A percentile compares a stretch with the other conserved stretches of the same genome.
Conservation (phyloP, 1,140 invertebrate species). For the Ectropis grisescens region DNA sequence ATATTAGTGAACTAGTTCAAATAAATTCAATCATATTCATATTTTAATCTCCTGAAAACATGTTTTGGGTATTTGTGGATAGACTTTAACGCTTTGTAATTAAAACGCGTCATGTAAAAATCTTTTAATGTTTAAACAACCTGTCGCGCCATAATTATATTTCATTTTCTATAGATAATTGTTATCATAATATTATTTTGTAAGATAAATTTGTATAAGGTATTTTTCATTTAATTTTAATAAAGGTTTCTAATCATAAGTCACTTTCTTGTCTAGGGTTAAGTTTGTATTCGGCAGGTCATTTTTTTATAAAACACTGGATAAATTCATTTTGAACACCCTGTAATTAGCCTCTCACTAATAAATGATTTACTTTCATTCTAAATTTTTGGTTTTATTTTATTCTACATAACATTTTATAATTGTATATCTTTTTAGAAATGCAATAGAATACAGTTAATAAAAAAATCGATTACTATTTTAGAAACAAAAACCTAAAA, state of each 20-base stretch:
- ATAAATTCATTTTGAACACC: conserved; percentile 2
- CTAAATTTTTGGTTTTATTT: conserved; percentile 26
- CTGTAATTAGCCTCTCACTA: conserved; percentile 43
- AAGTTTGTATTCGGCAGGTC: no score
- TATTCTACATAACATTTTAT: conserved; percentile 27
- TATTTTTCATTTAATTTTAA: no score
- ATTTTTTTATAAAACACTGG: no score
- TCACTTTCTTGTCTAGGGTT: no score
- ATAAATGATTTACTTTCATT: conserved; percentile 44
- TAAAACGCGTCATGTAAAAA: conserved; percentile 5
- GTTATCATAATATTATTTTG: conserved; percentile 8
- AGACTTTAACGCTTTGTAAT: conserved; percentile 21
- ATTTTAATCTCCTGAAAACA: no score
- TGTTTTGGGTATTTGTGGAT: no score
- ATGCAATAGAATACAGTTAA: background rate
- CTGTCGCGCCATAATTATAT: conserved; percentile 13
- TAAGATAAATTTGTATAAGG: no score
- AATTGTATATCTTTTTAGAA: background rate
- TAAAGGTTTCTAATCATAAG: no score
- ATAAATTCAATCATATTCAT: no score
- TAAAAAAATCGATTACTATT: conserved; percentile 1
- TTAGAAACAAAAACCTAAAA: conserved; percentile 1
- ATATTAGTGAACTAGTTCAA: no score
- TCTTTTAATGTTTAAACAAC: conserved; percentile 2
- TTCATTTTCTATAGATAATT: conserved; percentile 8